Conservation (phyloP, 2,113 vertebrate genomes). For the Myotis lucifugus region DNA sequence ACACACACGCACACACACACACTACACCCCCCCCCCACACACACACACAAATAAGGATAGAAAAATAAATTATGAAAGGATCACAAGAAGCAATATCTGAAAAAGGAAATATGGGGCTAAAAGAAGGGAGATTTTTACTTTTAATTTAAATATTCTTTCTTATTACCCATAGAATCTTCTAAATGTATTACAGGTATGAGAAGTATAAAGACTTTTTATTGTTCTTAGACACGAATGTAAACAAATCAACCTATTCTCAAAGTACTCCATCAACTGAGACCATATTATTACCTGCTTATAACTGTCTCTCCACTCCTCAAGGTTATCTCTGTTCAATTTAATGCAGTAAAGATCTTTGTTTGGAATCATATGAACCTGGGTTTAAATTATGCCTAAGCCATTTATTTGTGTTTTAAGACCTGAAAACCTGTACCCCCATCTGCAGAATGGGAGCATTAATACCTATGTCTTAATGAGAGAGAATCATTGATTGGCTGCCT, state of each 20-base stretch:
- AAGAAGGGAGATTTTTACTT: background rate
- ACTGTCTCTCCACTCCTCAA: background rate
- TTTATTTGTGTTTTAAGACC: background rate
- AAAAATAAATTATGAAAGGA: background rate
- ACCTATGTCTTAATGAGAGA: background rate
- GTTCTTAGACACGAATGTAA: conserved; percentile 31
- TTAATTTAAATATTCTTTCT: conserved; percentile 16
- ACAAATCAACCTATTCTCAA: background rate
- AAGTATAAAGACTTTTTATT: background rate
- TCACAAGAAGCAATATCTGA: background rate
- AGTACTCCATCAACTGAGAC: background rate
- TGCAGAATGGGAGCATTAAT: background rate
- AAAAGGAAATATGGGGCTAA: background rate
- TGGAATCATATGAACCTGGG: background rate
- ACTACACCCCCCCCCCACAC: too few relatives aligned
- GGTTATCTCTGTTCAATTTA: background rate
- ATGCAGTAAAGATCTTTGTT: background rate
- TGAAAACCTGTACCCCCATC: background rate
- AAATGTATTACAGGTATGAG: background rate
- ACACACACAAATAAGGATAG: background rate
- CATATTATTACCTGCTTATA: background rate
- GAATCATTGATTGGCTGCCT: too few relatives aligned
- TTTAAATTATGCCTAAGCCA: conserved; percentile 29
- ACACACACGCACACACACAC: background rate
- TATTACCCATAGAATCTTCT: background rate